phyloP scores from a whole-genome alignment of 2,888 invertebrate genomes.

The Epirrita christyi region DNA sequence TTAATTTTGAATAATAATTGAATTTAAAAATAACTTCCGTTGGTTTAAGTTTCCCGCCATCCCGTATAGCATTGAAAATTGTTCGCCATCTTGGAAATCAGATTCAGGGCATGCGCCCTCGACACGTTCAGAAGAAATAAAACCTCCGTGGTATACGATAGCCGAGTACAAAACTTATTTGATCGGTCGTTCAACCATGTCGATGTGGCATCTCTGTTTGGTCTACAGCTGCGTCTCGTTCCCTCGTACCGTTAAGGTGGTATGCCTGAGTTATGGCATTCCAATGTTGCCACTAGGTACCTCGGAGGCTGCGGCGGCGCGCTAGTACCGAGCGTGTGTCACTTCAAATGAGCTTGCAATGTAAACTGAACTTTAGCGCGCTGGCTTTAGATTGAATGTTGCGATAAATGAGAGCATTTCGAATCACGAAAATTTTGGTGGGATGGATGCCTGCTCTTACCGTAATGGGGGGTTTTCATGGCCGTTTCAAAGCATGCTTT shows the following conservation, averaged over 20 bases:
- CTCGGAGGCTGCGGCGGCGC: conserved; percentile 71
- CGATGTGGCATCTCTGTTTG: conserved; percentile 58
- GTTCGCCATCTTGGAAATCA: conserved; percentile 68
- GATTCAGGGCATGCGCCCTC: conserved; percentile 64
- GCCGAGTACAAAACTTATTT: conserved; percentile 81
- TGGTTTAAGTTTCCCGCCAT: conserved; percentile 49
- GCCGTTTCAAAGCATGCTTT: too few species aligned
- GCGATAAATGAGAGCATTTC: neutral
- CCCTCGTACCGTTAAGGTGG: conserved; percentile 80
- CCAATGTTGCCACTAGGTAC: conserved; percentile 73
- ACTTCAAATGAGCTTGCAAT: conserved; percentile 9
- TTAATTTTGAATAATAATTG: too few species aligned
- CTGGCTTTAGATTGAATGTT: neutral
- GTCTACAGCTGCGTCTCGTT: conserved; percentile 59
- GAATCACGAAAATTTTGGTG: neutral
- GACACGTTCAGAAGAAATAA: conserved; percentile 77
- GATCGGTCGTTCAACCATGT: conserved; percentile 84
- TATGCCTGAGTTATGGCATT: conserved; percentile 83
- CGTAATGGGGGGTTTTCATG: too few species aligned
- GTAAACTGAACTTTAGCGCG: conserved; percentile 8
- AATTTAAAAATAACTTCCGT: conserved; percentile 32
- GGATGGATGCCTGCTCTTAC: too few species aligned
- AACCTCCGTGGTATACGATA: conserved; percentile 78
- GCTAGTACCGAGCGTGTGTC: conserved; percentile 37
- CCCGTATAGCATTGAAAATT: conserved; percentile 48